Base-by-base conservation (phyloP, 1,140 invertebrate genomes). In the Micrasema longulum region DNA sequence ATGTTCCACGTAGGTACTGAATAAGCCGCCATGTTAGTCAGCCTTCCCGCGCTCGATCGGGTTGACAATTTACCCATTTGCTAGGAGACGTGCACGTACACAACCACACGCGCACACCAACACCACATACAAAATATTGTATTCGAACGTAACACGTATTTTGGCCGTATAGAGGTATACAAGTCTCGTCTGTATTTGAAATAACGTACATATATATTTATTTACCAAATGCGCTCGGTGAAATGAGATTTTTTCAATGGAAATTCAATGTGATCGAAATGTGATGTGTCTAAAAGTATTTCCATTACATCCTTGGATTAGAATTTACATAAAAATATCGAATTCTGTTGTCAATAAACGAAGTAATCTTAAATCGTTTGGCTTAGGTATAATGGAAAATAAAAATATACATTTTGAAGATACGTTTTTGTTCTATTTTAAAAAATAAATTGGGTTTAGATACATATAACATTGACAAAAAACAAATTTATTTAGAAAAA, bases 191-290 rank as follows among this genome's bases (percentile, higher is more conserved):
- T 60, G n/a, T 47, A 16, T 47, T 9, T 1, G 48, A 52, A 52
- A 52, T 52, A 52, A 23, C 36, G 23, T 53, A 22, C 4, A 18
- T 20, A 55, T 31, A 20, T 43, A 60, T 60, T 43, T 60, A 43
- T 60, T 60, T 60, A 60, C 36, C 35, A 60, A 60, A 43, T 60
- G 35, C 55, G 55, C 35, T 23, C 10, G 31, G 22, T 41, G 55
- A 60, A 60, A 60, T 60, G 55, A 38, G 36, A 43, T 60, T 60
- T 60, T 60, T 60, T 60, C 35, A 41, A 43, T 60, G 36, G 55
- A 41, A 41, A 60, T 60, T 60, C 55, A 60, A 60, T 60, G 36
- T 60, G 36, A 41, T 60, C 36, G 55, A 22, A 41, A 41, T 38
- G 55, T 53, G 50, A 53, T 53, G 50, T 35, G 50, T 53, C 18